Evolutionary conservation across 2,888 invertebrate species (phyloP), one percentile per base, ranked within the genome.

Genomic region (Brachypalpus laphriformis): DNA sequence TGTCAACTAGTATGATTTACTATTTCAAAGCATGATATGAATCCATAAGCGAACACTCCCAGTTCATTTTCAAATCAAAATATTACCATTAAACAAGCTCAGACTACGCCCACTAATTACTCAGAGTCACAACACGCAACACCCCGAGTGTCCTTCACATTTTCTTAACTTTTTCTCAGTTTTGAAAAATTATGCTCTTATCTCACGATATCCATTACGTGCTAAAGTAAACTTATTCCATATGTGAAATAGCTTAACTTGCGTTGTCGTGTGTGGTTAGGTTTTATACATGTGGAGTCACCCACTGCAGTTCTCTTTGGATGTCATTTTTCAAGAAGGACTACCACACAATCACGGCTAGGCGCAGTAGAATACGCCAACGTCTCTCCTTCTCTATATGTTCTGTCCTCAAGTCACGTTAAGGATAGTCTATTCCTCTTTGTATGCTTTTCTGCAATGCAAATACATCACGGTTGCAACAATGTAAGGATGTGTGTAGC

Each of bases 141-240:
- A 16, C 68, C 9, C 8, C 3, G 42, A 51, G 76, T 47, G 59
- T 66, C 57, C 66, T 59, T 68, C 59, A 76, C 4, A 40, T 71
- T 72, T 66, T 59, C 20, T 42, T 45, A 45, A 57, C 22, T 28
- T 65, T 37, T 20, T 56, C 5, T 34, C 20, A 34, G 45, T 65
- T 80, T 61, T 80, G 81, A 85, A 72, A 71, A 81, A 85, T 81
- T 85, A 75, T 71, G 75, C 85, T 42, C 70, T 81, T 75, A 85
- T 81, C 75, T 76, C 75, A 70, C 47, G 47, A 85, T 68, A 47
- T 85, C 74, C 80, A 78, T 83, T 74, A 76, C 82, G 82, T 82
- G 70, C 68, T 76, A 80, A 85, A 71, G 75, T 61, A 65, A 81
- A 75, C 80, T 75, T 75, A 63, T 75, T 45, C 18, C 61, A 51